phyloP scores from a whole-genome alignment of 2,888 invertebrate genomes.

The Hydrotaea diabolus region DNA sequence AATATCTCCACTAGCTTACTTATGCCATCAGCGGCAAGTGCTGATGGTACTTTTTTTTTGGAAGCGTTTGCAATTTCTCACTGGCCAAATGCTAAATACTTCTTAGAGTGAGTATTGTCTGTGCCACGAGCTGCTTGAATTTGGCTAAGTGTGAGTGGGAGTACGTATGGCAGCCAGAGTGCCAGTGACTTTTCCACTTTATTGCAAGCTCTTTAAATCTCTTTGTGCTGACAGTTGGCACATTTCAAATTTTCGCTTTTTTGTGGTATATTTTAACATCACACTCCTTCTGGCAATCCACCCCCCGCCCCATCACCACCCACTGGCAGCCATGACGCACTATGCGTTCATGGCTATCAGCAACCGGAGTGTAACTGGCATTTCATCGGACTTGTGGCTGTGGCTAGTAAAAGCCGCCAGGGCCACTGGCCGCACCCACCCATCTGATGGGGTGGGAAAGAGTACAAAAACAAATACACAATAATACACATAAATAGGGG shows the following conservation, averaged over 20 bases:
- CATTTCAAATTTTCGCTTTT: conserved; percentile 20
- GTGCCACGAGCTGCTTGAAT: too few species aligned
- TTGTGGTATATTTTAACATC: neutral
- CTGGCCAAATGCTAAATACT: too few species aligned
- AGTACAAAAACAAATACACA: neutral
- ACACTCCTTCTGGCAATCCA: neutral
- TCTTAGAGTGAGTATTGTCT: too few species aligned
- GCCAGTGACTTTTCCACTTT: neutral
- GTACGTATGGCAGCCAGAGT: neutral
- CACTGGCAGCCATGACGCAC: neutral
- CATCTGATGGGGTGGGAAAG: neutral
- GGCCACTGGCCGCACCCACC: neutral
- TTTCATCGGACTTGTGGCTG: neutral
- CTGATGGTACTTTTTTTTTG: too few species aligned
- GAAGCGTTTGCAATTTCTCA: too few species aligned
- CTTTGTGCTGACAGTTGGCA: conserved; percentile 26
- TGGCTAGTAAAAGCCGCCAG: conserved; percentile 19
- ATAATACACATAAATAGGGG: neutral
- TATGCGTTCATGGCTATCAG: neutral
- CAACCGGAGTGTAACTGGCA: conserved; percentile 5
- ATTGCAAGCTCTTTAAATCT: conserved; percentile 10
- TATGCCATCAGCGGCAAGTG: too few species aligned
- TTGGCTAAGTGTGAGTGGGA: neutral
- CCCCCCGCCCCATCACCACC: neutral
- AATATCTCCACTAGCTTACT: too few species aligned